Base-by-base conservation (phyloP, 1,140 invertebrate species). In the Brachionus manjavacas region DNA sequence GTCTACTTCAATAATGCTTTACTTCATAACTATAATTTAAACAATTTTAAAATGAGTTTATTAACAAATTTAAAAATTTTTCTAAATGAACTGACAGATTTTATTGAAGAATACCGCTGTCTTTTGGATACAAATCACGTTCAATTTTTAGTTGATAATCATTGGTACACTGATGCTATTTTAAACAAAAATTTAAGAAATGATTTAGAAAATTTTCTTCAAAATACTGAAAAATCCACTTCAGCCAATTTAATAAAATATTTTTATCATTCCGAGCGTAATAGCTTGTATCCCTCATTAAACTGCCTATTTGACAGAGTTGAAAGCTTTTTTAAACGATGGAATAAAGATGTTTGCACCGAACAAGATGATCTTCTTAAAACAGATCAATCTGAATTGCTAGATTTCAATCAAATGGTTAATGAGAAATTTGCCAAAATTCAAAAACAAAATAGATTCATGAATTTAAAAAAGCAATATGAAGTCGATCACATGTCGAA, bases 111-210 rank as follows among this genome's bases (percentile, higher is more conserved):
- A 12, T 12, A 64, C 35, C 52, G 64, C 12, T 8, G 25, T 23
- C 41, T 81, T 23, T 43, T 81, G 9, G 64, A 81, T 16, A 81
- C 79, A 46, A 60, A 81, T 46, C 20, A 81, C 66, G 79, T 81
- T 39, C 79, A 81, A 64, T 81, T 81, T 81, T 35, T 81, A 25
- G 79, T 81, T 46, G 79, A 81, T 43, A 68, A 68, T 35, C 79
- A 81, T 28, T 81, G 79, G 79, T 41, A 16, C n/a, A 68, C 31
- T 39, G 79, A 81, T 20, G 4, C 52, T 1, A 35, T 81, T 64
- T 25, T 81, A 14, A 20, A 20, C 31, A 11, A 20, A 9, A 41
- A 64, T 43, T 28, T 81, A 11, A 60, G 52, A 60, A 20, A 81
- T 64, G 79, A 81, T 81, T 25, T 81, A 14, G 79, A 81, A 43